Percentiles rank a stretch among this genome's conserved stretches.
These are phyloP conservation scores for Pristionchus exspectatus DNA, from an alignment of 2,888 invertebrate genomes.

Conservation along the genomic window DNA sequence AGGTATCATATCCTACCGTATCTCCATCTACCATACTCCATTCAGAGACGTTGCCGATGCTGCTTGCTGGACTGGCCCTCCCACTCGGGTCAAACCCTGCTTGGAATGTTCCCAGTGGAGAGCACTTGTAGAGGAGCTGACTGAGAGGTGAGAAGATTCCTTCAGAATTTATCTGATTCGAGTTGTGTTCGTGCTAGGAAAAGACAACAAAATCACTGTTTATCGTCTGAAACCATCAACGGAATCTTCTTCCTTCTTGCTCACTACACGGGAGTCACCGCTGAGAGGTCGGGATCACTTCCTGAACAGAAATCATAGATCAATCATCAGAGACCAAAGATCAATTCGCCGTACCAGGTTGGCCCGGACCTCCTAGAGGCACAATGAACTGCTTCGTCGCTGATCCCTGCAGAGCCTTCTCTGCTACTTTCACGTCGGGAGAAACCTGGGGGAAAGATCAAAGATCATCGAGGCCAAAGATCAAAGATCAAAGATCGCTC, in stretches of 20 bases:
- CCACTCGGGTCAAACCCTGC: constrained; percentile 69
- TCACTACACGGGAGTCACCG: constrained; percentile 29
- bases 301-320: neutral
- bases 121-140: constrained; percentile 59
- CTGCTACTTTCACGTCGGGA: constrained; percentile 10
- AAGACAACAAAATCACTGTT: neutral
- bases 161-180: neutral
- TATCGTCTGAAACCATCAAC: constrained; percentile 40
- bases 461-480: neutral
- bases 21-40: constrained; percentile 21
- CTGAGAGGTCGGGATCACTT: constrained; percentile 5
- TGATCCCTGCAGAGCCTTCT: constrained; percentile 33
- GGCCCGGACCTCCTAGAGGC: constrained; percentile 24
- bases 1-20: neutral
- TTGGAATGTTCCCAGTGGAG: constrained; percentile 64
- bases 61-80: constrained; percentile 64
- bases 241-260: neutral
- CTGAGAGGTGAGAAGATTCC: constrained; percentile 7
- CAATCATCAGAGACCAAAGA: neutral
- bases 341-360: neutral
- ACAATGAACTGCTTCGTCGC: constrained; percentile 41
- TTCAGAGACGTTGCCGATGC: constrained; percentile 34
- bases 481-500: constrained; percentile 32
- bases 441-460: constrained; percentile 23
- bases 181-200: neutral